Base-by-base conservation (phyloP, 37 sponge, comb jelly and placozoan genomes). In the Dysidea cf. avara region DNA sequence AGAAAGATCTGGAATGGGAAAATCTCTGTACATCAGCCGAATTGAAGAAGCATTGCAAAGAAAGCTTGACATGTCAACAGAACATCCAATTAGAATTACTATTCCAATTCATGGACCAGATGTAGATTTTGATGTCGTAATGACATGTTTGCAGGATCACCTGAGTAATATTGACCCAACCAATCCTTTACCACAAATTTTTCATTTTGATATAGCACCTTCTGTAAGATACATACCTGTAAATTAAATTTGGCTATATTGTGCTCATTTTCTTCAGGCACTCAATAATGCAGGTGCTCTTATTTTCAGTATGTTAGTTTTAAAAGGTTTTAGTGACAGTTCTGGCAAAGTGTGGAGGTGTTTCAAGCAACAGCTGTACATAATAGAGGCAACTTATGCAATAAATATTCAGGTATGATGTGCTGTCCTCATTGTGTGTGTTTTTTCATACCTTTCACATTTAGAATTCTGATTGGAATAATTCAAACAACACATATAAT, bases 1-100 rank as follows among this genome's bases (percentile, higher is more conserved):
- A 35, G 30, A 22, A 33, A 76, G 87, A 4, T 60, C 86, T 56
- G 90, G 86, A 20, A 84, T 90, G 86, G 90, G 90, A 39, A 90
- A 90, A 72, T 81, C 90, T 32, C 77, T 84, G 3, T 85, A 56
- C 47, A 64, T 90, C 37, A 31, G 53, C 13, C 36, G 82, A 33
- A 56, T 81, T 39, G 82, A 68, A 0, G 82, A 89, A 36, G 9
- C n/a, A 34, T 52, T 78, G 12, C 29, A 56, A 35, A 11, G 32
- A 9, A 43, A 43, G 46, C 9, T 43, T 9, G 9, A 43, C 5
- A 43, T 9, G 9, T 9, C 46, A 43, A 9, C 9, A 5, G 9
- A 5, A 43, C 9, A 43, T 43, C 46, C 46, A 43, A 12, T 43
- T 5, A 56, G 54, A 35, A 60, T 76, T 20, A 70, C 78, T 21